phyloP scores from a whole-genome alignment of 2,888 invertebrate genomes.

The Didymodactylos carnosus region DNA sequence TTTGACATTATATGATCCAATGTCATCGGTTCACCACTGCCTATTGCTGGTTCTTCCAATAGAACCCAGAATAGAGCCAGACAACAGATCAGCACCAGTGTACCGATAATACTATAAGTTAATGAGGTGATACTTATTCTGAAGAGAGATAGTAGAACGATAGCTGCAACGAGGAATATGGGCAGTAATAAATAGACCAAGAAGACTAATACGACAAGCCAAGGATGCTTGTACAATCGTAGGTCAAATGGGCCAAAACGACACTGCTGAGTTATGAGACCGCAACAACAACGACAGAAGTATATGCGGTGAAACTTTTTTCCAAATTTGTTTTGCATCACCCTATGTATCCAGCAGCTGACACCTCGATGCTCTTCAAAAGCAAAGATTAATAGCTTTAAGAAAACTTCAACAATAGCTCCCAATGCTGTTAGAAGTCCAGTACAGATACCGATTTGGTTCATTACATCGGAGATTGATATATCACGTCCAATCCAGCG shows the following conservation, averaged over 20 bases:
- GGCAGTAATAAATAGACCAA: background rate
- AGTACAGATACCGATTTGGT: background rate
- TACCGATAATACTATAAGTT: background rate
- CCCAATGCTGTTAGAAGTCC: background rate
- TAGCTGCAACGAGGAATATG: background rate
- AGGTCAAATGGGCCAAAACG: background rate
- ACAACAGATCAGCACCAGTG: background rate
- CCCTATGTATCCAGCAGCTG: background rate
- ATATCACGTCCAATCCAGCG: background rate
- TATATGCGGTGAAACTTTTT: background rate
- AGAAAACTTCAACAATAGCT: background rate
- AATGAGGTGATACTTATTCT: background rate
- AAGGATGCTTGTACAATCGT: background rate
- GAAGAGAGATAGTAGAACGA: background rate
- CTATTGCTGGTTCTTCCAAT: background rate
- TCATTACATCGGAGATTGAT: background rate
- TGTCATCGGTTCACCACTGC: background rate
- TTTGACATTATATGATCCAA: too few relatives aligned
- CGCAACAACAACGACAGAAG: background rate
- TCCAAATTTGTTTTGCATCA: background rate
- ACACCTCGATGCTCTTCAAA: background rate
- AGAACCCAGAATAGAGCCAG: background rate
- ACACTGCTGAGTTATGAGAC: background rate
- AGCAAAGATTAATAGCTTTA: background rate
- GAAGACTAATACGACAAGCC: background rate